phyloP scores from a whole-genome alignment of 2,113 vertebrate species.

The Cichladusa arquata region DNA sequence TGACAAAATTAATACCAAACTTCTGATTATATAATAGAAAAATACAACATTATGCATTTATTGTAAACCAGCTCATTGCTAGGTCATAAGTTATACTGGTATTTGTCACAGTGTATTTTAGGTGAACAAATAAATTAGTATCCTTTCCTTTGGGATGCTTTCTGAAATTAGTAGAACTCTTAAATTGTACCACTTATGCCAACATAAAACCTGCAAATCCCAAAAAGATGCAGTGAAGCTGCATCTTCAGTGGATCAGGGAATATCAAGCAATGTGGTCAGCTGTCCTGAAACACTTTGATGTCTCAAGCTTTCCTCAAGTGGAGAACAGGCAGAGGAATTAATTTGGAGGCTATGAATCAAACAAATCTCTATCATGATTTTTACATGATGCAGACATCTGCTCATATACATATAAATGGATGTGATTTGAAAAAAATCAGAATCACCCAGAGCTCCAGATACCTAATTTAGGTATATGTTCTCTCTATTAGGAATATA shows the following conservation, averaged over 20 bases:
- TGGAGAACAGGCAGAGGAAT: not conserved
- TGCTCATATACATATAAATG: not conserved
- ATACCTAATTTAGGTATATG: not conserved
- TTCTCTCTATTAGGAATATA: not conserved
- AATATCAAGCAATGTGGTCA: not conserved
- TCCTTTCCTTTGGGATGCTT: not conserved
- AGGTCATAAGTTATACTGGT: not conserved
- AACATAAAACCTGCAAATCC: not conserved
- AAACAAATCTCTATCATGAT: not conserved
- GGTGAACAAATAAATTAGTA: not conserved
- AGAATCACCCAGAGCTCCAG: not conserved
- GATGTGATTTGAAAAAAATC: not conserved
- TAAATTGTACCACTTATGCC: not conserved
- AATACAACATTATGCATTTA: not conserved
- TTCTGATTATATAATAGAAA: not conserved
- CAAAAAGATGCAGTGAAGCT: not conserved
- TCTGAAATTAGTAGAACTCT: not conserved
- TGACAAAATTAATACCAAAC: not conserved
- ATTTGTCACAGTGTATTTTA: not conserved
- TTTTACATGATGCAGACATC: not conserved
- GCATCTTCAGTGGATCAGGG: not conserved
- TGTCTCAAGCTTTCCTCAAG: not conserved
- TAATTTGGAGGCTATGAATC: not conserved
- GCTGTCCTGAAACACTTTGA: not conserved
- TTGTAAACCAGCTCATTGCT: not conserved